phyloP scores from a whole-genome alignment of 2,113 vertebrate genomes.

The Eonycteris spelaea region DNA sequence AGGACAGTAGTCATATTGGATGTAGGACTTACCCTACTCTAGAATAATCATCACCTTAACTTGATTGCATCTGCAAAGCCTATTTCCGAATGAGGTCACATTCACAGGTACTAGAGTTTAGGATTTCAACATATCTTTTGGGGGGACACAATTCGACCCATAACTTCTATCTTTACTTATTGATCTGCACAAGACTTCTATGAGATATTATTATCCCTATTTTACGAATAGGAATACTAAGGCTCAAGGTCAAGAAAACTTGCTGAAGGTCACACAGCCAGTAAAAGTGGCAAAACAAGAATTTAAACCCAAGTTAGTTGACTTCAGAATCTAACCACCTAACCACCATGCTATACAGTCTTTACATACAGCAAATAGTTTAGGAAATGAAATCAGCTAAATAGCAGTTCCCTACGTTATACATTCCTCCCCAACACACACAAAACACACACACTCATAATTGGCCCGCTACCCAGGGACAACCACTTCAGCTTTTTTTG shows the following conservation, averaged over 20 bases:
- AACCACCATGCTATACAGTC: not conserved
- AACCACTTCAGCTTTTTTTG: not conserved
- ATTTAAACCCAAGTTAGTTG: not conserved
- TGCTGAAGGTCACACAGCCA: not conserved
- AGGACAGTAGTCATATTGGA: not conserved
- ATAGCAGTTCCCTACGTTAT: not conserved
- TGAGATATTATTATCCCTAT: not conserved
- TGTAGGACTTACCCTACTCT: not conserved
- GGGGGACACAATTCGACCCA: not conserved
- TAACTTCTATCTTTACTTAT: not conserved
- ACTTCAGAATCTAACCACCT: not conserved
- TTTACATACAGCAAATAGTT: not conserved
- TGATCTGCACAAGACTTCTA: not conserved
- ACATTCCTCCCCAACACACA: not conserved
- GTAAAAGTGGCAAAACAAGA: not conserved
- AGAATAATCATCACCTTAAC: not conserved
- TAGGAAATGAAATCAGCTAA: not conserved
- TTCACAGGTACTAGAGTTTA: not conserved
- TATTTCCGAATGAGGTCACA: not conserved
- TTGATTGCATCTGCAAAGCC: not conserved
- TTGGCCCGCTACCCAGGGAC: not conserved
- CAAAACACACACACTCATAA: not conserved
- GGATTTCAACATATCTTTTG: not conserved
- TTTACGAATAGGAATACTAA: conserved; percentile 18
- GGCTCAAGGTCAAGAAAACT: not conserved